A percentile compares a stretch with the other conserved stretches of the same genome.
These are phyloP conservation scores for Coreius guichenoti DNA, from an alignment of 2,797 vertebrate species.

Conservation along the genomic window DNA sequence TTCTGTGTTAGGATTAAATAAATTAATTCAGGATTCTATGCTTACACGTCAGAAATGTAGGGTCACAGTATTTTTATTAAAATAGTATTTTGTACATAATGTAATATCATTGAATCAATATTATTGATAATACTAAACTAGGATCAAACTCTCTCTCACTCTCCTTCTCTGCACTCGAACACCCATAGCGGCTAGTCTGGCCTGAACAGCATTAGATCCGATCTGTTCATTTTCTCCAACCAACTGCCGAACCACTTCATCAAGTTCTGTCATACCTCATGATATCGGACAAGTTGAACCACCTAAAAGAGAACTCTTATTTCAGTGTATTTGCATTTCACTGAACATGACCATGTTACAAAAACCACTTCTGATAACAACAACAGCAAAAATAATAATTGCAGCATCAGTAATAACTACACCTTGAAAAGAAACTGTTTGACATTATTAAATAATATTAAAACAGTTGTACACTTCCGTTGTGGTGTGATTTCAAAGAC, in stretches of 20 bases:
- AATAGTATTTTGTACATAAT: neutral
- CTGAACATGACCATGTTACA: neutral
- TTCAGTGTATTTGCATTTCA: neutral
- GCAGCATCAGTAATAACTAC: too few species aligned
- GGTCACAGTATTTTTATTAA: too few species aligned
- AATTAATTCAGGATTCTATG: neutral
- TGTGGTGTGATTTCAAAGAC: too few species aligned
- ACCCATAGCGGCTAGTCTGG: neutral
- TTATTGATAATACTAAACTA: too few species aligned
- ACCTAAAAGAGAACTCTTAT: neutral
- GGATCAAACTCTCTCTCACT: neutral
- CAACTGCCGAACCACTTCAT: neutral
- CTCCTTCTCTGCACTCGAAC: neutral
- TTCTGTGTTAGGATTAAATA: neutral
- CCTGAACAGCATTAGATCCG: neutral
- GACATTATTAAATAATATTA: too few species aligned
- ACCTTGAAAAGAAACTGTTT: too few species aligned
- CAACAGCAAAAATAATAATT: neutral
- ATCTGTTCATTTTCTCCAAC: neutral
- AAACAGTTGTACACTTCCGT: too few species aligned
- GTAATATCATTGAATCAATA: neutral
- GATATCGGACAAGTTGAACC: neutral
- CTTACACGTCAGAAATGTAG: neutral
- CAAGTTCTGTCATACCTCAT: neutral
- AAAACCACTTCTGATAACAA: neutral